These are phyloP conservation scores for Adineta ricciae DNA, from an alignment of 2,888 invertebrate species.

Conservation along the genomic window DNA sequence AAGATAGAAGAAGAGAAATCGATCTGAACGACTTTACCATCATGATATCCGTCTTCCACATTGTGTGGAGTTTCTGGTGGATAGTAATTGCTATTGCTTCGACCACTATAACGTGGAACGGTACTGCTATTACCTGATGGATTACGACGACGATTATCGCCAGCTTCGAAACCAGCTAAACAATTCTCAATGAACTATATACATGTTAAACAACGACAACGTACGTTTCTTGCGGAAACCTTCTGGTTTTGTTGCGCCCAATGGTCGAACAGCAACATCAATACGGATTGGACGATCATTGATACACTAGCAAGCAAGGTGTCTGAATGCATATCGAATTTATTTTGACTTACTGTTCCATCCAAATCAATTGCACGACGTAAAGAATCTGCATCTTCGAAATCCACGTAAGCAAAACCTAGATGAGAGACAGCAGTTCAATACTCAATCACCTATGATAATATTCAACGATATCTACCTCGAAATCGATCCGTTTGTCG, in stretches of 20 bases:
- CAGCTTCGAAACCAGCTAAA: neutral
- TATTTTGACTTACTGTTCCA: slow-evolving; percentile 55
- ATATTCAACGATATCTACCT: slow-evolving; percentile 52
- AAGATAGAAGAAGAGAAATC: neutral
- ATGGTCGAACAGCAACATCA: slow-evolving; percentile 14
- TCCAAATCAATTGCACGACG: slow-evolving; percentile 70
- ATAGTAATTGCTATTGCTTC: neutral
- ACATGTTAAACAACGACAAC: too few relatives aligned
- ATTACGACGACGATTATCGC: neutral
- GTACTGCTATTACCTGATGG: neutral
- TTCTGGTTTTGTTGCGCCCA: neutral
- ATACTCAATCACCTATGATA: too few relatives aligned
- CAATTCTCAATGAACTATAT: neutral
- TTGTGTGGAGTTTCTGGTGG: neutral
- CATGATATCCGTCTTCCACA: neutral
- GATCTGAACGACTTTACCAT: neutral
- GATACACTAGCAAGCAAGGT: neutral
- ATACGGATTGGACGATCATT: neutral
- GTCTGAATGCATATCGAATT: too few relatives aligned
- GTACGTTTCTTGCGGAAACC: neutral
- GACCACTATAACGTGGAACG: neutral
- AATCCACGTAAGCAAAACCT: slow-evolving; percentile 85
- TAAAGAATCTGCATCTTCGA: slow-evolving; percentile 69
- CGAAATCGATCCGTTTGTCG: slow-evolving; percentile 87
- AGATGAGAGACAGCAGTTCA: neutral